These are phyloP conservation scores for Ptilodon capucinus DNA, from an alignment of 2,888 invertebrate species.

Conservation along the genomic window DNA sequence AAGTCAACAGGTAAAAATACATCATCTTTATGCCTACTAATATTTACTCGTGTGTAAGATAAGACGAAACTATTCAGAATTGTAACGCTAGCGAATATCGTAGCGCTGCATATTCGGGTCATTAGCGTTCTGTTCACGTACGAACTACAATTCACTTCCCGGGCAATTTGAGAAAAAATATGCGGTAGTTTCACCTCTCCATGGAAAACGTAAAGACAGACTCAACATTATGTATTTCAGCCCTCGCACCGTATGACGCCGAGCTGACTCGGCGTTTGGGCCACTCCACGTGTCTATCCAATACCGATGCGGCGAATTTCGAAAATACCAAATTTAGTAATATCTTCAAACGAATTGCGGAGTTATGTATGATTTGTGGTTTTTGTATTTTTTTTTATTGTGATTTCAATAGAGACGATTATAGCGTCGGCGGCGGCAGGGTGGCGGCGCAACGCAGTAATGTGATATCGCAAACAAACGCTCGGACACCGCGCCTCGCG, in stretches of 20 bases:
- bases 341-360: slow-evolving; percentile 13
- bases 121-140: slow-evolving; percentile 63
- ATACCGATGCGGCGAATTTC: slow-evolving; percentile 44
- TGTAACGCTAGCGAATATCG: slow-evolving; percentile 41
- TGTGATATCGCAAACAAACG: slow-evolving; percentile 79
- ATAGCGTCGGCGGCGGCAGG: slow-evolving; percentile 28
- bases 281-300: slow-evolving; percentile 41
- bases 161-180: slow-evolving; percentile 68
- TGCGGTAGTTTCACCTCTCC: slow-evolving; percentile 64
- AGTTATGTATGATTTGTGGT: not conserved
- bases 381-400: not conserved
- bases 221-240: slow-evolving; percentile 59
- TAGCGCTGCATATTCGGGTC: slow-evolving; percentile 40
- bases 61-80: slow-evolving; percentile 44
- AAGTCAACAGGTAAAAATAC: no score
- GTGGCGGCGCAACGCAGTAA: slow-evolving; percentile 56
- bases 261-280: slow-evolving; percentile 57
- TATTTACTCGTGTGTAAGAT: slow-evolving; percentile 27
- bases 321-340: slow-evolving; percentile 22
- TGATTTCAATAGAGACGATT: not conserved
- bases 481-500: slow-evolving; percentile 79
- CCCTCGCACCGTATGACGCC: slow-evolving; percentile 62
- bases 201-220: slow-evolving; percentile 59
- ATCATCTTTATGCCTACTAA: slow-evolving; percentile 1
- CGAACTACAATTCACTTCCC: slow-evolving; percentile 66